Percentiles rank a stretch among this genome's conserved stretches.
Evolutionary conservation across 2,797 vertebrate genomes (phyloP).

Genomic region (Pseudochirops cupreus): DNA sequence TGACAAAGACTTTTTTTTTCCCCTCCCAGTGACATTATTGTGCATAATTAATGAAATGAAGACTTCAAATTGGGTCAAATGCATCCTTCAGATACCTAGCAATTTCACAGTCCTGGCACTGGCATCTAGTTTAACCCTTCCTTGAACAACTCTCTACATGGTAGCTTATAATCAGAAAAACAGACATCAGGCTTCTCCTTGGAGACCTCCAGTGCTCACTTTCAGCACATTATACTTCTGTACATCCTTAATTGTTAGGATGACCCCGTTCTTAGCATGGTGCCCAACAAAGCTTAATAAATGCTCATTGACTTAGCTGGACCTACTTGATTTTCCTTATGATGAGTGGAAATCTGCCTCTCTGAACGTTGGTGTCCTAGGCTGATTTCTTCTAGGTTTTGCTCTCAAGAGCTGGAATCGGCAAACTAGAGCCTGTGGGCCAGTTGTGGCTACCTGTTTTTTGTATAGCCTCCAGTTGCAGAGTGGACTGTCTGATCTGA

Average conservation of each 20-base stretch:
- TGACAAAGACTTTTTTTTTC: conserved; percentile 78
- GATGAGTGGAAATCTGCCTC: background rate
- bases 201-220: background rate
- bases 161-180: background rate
- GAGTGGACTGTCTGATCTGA: background rate
- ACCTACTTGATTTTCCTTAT: background rate
- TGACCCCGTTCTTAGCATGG: background rate
- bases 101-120: conserved; percentile 58
- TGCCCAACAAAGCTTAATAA: background rate
- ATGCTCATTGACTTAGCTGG: background rate
- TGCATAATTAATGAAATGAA: conserved; percentile 82
- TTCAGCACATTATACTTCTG: background rate
- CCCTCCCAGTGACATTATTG: conserved; percentile 76
- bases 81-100: conserved; percentile 72
- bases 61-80: conserved; percentile 77
- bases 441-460: background rate
- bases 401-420: background rate
- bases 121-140: background rate
- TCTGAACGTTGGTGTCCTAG: background rate
- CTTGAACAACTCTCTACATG: background rate
- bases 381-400: background rate
- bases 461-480: background rate
- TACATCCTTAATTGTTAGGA: background rate
- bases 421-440: background rate
- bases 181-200: background rate